Conservation (phyloP, 2,888 invertebrate genomes). For the Morpho helenor region DNA sequence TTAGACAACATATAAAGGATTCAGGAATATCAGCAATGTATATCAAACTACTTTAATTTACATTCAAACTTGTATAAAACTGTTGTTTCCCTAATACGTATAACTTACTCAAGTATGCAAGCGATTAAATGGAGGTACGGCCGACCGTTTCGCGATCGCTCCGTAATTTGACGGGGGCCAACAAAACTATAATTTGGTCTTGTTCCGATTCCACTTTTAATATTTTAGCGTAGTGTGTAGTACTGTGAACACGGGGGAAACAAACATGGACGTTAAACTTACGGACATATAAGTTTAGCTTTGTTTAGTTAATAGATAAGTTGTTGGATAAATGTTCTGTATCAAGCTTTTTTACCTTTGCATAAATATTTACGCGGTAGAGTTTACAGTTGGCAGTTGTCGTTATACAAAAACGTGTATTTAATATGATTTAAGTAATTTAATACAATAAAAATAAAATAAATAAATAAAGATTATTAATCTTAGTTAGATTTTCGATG, state of each 20-base stretch:
- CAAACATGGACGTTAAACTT: neutral
- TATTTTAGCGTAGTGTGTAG: neutral
- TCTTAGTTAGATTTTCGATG: too few species aligned
- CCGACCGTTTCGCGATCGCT: slow-evolving; percentile 43
- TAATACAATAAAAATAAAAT: too few species aligned
- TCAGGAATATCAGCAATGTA: slow-evolving; percentile 40
- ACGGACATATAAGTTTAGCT: too few species aligned
- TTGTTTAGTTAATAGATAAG: too few species aligned
- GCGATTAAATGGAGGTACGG: slow-evolving; percentile 61
- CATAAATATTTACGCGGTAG: too few species aligned
- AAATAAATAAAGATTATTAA: too few species aligned
- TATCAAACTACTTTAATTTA: slow-evolving; percentile 6
- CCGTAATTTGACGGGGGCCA: slow-evolving; percentile 57
- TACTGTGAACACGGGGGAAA: neutral
- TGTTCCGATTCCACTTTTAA: slow-evolving; percentile 5
- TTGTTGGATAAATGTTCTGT: too few species aligned
- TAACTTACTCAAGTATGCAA: slow-evolving; percentile 60
- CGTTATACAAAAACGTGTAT: too few species aligned
- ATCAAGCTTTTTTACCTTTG: too few species aligned
- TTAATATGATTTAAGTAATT: too few species aligned
- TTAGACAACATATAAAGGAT: too few species aligned
- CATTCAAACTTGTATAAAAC: slow-evolving; percentile 10
- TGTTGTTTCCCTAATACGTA: slow-evolving; percentile 47
- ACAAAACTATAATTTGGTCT: slow-evolving; percentile 52
- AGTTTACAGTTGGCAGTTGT: too few species aligned